Evolutionary conservation across 2,113 vertebrate species (phyloP).

Genomic region (Tachysurus fulvidraco): DNA sequence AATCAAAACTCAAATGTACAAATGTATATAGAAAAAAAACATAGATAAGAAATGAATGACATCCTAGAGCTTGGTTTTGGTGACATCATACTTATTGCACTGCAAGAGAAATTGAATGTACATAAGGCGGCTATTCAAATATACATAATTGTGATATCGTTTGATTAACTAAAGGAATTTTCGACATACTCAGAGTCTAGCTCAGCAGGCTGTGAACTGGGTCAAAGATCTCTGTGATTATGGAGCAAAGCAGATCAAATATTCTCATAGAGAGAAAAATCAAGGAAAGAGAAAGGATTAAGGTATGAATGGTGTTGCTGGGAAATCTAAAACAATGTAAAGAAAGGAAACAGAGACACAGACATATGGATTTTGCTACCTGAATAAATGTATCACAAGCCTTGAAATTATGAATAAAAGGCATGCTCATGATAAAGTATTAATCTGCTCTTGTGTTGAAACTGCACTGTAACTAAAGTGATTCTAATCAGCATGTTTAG

Average conservation of each 20-base stretch:
- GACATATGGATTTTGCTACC: background rate
- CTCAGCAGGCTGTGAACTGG: conserved; percentile 6
- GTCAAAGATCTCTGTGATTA: conserved; percentile 4
- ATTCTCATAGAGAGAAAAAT: background rate
- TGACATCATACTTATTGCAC: background rate
- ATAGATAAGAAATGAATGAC: background rate
- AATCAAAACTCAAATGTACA: background rate
- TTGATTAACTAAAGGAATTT: background rate
- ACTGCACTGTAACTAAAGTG: background rate
- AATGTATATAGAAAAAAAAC: background rate
- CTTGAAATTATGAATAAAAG: background rate
- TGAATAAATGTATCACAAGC: background rate
- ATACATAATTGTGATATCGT: background rate
- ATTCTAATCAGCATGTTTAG: background rate
- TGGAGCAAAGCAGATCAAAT: background rate
- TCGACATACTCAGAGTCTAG: background rate
- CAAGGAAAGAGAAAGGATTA: background rate
- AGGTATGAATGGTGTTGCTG: background rate
- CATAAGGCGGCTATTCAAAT: conserved; percentile 7
- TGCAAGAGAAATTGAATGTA: conserved; percentile 6
- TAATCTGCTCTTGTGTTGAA: background rate
- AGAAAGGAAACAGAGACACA: background rate
- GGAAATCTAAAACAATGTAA: background rate
- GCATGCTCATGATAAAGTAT: background rate
- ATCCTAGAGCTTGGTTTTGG: background rate